Conservation (phyloP, 2,113 vertebrate genomes). For the Seriola aureovittata region DNA sequence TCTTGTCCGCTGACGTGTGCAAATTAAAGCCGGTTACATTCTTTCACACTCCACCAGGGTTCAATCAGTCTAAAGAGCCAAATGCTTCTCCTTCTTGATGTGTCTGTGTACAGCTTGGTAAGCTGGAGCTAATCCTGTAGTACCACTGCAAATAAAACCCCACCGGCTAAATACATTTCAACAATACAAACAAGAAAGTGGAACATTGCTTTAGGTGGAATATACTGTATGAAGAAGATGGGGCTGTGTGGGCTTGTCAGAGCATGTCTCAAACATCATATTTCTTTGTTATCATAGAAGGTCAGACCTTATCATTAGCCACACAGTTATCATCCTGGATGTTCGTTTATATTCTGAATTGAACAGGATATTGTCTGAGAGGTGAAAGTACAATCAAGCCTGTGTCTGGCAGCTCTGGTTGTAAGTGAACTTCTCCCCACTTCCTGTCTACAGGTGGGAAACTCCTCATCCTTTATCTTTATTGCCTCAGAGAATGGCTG, state of each 20-base stretch:
- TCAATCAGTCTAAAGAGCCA: conserved; percentile 75
- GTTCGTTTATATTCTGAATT: conserved; percentile 24
- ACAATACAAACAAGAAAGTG: conserved; percentile 70
- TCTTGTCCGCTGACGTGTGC: background rate
- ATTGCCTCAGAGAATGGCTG: conserved; percentile 74
- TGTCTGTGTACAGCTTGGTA: conserved; percentile 57
- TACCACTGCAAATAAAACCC: conserved; percentile 69
- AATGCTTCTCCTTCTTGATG: conserved; percentile 45
- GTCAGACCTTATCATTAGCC: conserved; percentile 29
- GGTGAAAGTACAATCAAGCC: conserved; percentile 32
- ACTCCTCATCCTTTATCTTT: conserved; percentile 84
- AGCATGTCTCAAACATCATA: conserved; percentile 57
- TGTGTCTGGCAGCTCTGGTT: conserved; percentile 34
- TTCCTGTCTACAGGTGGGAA: conserved; percentile 78
- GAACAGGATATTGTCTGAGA: conserved; percentile 23
- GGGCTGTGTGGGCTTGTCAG: conserved; percentile 57
- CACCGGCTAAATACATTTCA: conserved; percentile 66
- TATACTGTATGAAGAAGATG: conserved; percentile 35
- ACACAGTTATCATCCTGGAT: conserved; percentile 3
- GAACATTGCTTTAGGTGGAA: conserved; percentile 61
- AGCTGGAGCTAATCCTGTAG: conserved; percentile 84
- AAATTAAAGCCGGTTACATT: conserved; percentile 45
- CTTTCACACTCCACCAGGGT: conserved; percentile 59
- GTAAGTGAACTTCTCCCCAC: conserved; percentile 56
- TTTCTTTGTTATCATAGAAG: conserved; percentile 62